phyloP scores from a whole-genome alignment of 2,113 vertebrate genomes.

The Tenrec ecaudatus region DNA sequence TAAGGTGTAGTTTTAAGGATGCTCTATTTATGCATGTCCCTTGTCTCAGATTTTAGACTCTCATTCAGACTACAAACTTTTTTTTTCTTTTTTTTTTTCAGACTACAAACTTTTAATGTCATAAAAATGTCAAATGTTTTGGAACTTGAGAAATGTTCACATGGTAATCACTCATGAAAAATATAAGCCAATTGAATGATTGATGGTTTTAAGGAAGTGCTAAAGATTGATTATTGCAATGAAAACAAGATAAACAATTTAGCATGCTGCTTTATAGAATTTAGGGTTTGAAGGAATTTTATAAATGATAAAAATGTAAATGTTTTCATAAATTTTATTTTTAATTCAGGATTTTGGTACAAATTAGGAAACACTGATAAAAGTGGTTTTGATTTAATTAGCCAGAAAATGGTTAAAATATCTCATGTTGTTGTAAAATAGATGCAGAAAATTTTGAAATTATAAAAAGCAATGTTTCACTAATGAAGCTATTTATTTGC shows the following conservation, averaged over 20 bases:
- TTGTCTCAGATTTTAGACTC: no score
- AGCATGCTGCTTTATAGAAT: not conserved
- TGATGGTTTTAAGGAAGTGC: not conserved
- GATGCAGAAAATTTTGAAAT: no score
- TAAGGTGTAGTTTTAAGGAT: no score
- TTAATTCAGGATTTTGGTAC: no score
- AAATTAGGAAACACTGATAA: no score
- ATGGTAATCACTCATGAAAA: not conserved
- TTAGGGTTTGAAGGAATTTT: not conserved
- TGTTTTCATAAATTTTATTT: not conserved
- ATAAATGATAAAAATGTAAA: not conserved
- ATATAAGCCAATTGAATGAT: not conserved
- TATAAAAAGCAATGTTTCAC: no score
- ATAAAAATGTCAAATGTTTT: not conserved
- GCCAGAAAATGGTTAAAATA: no score
- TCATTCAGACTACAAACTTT: not conserved
- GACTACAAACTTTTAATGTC: not conserved
- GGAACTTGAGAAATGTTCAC: not conserved
- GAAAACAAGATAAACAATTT: not conserved
- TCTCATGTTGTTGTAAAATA: no score
- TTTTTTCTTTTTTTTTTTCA: no score
- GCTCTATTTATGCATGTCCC: no score
- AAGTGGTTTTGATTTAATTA: no score
- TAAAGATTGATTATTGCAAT: not conserved
- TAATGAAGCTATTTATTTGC: no score